Base-by-base conservation (phyloP, 1,140 invertebrate species). In the Drosophila parabipectinata region DNA sequence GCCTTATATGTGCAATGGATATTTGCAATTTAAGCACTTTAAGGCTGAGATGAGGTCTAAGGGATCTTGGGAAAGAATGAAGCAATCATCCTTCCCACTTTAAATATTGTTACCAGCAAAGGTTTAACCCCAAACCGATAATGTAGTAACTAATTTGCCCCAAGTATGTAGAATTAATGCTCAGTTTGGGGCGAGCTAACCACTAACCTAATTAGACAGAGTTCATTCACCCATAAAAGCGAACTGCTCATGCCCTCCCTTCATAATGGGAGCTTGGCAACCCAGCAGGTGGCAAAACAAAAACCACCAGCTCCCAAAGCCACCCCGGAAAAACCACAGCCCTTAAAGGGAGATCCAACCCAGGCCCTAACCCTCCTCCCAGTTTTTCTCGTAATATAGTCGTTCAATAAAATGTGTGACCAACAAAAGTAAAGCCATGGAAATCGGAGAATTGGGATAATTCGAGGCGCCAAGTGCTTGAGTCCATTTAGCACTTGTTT, bases 11-110 rank as follows among this genome's bases (percentile, higher is more conserved):
- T 77, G 73, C 60, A 51, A 56, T 74, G 77, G 61, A 57, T 60
- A 82, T 75, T 79, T 56, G 81, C 67, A 69, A 77, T 69, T 66
- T 64, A 62, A 79, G 80, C 81, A 77, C 80, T 74, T 84, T 85
- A 63, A 67, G 24, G 26, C 47, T 28, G 32, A 47, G n/a, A 48
- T 18, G 44, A 48, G 48, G 12, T 44, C 50, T 41, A 58, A 48
- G 64, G 32, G 50, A 39, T 41, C 52, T 56, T 68, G 58, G 37
- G n/a, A 55, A 28, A 45, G 12, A 37, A 12, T 51, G 39, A n/a
- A 44, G n/a, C 3, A 44, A 44, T 5, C 12, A 44, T 14, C n/a
- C 1, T 28, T 6, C 1, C 26, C 26, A 28, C 26, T 28, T 28
- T 9, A 9, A 41, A 14, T n/a, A 5, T 41, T 53, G 39, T n/a